Conservation (phyloP, 2,888 invertebrate genomes). For the Ochropacha duplaris region DNA sequence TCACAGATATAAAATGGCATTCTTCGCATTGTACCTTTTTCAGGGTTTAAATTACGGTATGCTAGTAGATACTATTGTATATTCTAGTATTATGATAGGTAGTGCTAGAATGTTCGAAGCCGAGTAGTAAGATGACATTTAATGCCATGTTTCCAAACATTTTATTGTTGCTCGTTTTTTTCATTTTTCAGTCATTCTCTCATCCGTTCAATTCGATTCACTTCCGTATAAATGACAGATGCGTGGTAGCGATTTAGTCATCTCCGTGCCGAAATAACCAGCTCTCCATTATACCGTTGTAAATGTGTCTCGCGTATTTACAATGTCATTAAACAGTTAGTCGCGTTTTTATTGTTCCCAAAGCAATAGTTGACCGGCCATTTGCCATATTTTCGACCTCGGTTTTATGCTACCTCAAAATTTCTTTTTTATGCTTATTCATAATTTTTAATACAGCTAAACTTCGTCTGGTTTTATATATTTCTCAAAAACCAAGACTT, state of each 20-base stretch:
- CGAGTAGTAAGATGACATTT: no score
- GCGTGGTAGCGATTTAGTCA: not conserved
- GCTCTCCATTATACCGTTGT: not conserved
- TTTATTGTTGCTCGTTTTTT: constrained; percentile 11
- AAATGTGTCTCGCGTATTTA: constrained; percentile 3
- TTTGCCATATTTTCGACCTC: not conserved
- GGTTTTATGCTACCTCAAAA: no score
- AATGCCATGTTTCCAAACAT: not conserved
- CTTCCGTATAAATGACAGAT: not conserved
- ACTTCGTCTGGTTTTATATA: no score
- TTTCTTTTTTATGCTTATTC: not conserved
- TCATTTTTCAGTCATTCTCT: not conserved
- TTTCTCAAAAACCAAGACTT: no score
- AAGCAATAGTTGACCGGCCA: constrained; percentile 2
- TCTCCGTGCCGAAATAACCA: not conserved
- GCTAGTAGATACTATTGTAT: constrained; percentile 3
- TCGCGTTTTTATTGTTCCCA: constrained; percentile 4
- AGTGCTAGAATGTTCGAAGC: not conserved
- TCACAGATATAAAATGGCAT: constrained; percentile 26
- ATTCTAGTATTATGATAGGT: constrained; percentile 11
- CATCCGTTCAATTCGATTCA: not conserved
- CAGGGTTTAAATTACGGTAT: constrained; percentile 10
- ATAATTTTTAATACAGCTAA: no score
- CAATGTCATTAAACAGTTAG: constrained; percentile 1
- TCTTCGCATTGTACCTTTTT: constrained; percentile 12